These are phyloP conservation scores for Brachionus plicatilis DNA, from an alignment of 1,140 invertebrate genomes.

Conservation along the genomic window DNA sequence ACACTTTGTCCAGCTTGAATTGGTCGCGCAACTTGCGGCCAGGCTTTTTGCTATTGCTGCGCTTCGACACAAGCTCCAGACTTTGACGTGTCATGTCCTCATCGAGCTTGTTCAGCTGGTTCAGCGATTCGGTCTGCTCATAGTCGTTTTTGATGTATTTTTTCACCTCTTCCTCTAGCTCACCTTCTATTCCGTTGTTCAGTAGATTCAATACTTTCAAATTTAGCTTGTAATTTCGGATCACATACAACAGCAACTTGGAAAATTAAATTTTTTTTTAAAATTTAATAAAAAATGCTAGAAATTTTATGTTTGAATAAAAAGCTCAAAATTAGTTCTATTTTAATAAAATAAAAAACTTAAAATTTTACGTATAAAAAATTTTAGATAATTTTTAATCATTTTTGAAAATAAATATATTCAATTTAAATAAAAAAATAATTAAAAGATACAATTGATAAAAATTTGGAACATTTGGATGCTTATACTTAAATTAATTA, in stretches of 20 bases:
- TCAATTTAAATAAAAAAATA: too few species aligned
- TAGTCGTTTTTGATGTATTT: not conserved
- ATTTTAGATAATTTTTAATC: too few species aligned
- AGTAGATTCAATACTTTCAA: conserved; percentile 13
- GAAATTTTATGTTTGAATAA: too few species aligned
- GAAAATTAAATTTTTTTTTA: too few species aligned
- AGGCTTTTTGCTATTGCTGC: not conserved
- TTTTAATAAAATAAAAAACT: too few species aligned
- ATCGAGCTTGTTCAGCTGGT: not conserved
- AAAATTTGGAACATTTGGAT: too few species aligned
- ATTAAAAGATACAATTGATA: too few species aligned
- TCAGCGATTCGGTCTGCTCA: not conserved
- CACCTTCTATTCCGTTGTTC: not conserved
- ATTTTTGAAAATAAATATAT: too few species aligned
- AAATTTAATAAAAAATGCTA: not conserved
- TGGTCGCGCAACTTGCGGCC: not conserved
- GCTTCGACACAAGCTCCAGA: not conserved
- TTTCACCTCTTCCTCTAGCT: not conserved
- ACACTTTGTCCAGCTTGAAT: not conserved
- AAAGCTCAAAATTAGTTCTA: too few species aligned
- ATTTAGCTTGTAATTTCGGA: not conserved
- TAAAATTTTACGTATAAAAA: too few species aligned
- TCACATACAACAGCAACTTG: conserved; percentile 25
- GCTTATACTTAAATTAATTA: too few species aligned
- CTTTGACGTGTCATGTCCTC: not conserved